These are phyloP conservation scores for Eulithis prunata DNA, from an alignment of 2,888 invertebrate genomes.

Conservation along the genomic window DNA sequence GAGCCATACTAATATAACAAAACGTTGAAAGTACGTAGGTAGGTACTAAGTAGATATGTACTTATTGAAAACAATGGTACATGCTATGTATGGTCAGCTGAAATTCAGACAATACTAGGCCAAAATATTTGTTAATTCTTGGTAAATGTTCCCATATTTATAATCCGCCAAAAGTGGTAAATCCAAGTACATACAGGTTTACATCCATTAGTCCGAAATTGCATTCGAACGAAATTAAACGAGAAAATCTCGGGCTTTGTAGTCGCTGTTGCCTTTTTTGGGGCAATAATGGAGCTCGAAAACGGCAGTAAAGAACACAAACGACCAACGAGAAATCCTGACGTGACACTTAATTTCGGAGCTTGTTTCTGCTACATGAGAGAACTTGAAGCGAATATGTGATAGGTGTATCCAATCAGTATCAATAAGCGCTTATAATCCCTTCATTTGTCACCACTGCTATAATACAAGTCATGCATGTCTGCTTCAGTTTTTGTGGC, in stretches of 20 bases:
- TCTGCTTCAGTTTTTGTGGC: background rate
- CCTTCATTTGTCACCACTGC: background rate
- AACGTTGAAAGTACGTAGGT: background rate
- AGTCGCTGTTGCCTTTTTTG: conserved; percentile 53
- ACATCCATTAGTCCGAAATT: conserved; percentile 51
- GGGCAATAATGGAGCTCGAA: conserved; percentile 57
- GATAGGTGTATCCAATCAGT: conserved; percentile 6
- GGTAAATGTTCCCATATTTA: conserved; percentile 10
- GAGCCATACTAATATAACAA: background rate
- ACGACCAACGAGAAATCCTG: conserved; percentile 52
- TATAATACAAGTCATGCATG: background rate
- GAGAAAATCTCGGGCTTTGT: conserved; percentile 47
- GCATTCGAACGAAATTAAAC: conserved; percentile 60
- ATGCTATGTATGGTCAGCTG: background rate
- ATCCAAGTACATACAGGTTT: conserved; percentile 40
- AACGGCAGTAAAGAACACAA: conserved; percentile 51
- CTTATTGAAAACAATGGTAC: conserved; percentile 10
- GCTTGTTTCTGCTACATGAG: conserved; percentile 40
- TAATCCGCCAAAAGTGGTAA: conserved; percentile 31
- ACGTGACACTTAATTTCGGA: conserved; percentile 62
- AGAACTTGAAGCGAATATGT: conserved; percentile 5
- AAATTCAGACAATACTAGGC: conserved; percentile 11
- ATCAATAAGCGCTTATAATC: conserved; percentile 3
- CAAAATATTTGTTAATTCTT: conserved; percentile 15
- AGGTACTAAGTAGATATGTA: background rate